Evolutionary conservation across 2,113 vertebrate genomes (phyloP).

Genomic region (Indicator maculatus): DNA sequence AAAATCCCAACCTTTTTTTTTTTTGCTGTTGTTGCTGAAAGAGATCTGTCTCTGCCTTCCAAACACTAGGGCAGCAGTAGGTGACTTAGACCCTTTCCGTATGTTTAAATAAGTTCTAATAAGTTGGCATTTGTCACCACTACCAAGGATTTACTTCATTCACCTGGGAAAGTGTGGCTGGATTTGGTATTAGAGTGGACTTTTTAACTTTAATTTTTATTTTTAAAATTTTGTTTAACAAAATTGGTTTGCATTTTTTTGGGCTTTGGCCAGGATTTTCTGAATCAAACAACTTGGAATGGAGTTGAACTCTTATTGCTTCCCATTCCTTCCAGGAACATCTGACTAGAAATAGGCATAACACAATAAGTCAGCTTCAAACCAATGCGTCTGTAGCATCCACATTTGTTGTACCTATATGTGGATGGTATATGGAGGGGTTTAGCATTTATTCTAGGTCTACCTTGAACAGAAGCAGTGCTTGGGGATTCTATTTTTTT

Average conservation of each 20-base stretch:
- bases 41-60: neutral
- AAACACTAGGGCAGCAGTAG: neutral
- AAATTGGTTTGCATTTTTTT: neutral
- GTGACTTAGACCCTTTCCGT: neutral
- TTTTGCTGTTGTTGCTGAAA: neutral
- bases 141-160: neutral
- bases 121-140: neutral
- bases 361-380: neutral
- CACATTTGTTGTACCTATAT: neutral
- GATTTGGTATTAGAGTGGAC: neutral
- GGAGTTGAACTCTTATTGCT: neutral
- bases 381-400: neutral
- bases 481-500: neutral
- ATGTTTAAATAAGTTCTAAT: neutral
- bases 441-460: conserved; percentile 2
- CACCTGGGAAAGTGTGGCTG: neutral
- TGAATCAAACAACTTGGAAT: neutral
- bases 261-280: neutral
- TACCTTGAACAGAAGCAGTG: conserved; percentile 25
- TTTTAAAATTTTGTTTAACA: neutral
- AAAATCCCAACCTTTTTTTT: neutral
- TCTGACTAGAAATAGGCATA: conserved; percentile 12
- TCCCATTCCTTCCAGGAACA: neutral
- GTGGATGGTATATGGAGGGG: neutral
- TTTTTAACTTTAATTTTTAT: neutral